Percentiles rank a stretch among this genome's conserved stretches.
Conservation (phyloP, 2,113 vertebrate genomes). For the Hystrix brachyura region DNA sequence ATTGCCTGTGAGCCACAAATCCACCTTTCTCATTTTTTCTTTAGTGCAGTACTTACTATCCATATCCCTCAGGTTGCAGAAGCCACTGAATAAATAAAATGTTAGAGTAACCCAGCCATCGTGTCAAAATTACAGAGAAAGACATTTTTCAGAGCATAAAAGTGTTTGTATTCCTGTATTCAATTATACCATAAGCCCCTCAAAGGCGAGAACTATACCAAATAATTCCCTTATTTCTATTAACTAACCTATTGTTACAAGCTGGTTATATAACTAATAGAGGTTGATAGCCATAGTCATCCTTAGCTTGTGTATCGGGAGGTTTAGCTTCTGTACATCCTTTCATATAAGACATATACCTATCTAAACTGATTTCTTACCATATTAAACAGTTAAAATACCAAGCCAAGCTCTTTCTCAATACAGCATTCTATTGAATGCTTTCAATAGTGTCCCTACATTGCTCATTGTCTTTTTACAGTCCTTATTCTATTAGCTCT, state of each 20-base stretch:
- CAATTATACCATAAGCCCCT: neutral
- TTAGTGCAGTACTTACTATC: neutral
- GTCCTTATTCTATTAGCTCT: neutral
- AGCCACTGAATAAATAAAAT: neutral
- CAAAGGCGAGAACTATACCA: neutral
- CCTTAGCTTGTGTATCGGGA: neutral
- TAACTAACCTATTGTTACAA: neutral
- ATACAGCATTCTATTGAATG: neutral
- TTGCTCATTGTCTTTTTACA: neutral
- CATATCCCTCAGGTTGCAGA: neutral
- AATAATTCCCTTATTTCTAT: neutral
- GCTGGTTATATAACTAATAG: neutral
- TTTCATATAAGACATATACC: neutral
- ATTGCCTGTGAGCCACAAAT: neutral
- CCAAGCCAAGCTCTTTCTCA: neutral
- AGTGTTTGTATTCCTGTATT: neutral
- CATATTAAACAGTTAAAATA: constrained; percentile 11
- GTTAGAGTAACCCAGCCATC: neutral
- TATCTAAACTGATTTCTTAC: neutral
- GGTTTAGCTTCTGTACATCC: neutral
- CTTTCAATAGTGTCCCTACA: neutral
- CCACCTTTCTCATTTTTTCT: neutral
- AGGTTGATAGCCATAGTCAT: neutral
- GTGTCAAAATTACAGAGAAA: neutral
- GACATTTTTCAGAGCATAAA: neutral